Percentiles rank a stretch among this genome's conserved stretches.
Evolutionary conservation across 2,888 invertebrate genomes (phyloP).

Genomic region (Nebria brevicollis): DNA sequence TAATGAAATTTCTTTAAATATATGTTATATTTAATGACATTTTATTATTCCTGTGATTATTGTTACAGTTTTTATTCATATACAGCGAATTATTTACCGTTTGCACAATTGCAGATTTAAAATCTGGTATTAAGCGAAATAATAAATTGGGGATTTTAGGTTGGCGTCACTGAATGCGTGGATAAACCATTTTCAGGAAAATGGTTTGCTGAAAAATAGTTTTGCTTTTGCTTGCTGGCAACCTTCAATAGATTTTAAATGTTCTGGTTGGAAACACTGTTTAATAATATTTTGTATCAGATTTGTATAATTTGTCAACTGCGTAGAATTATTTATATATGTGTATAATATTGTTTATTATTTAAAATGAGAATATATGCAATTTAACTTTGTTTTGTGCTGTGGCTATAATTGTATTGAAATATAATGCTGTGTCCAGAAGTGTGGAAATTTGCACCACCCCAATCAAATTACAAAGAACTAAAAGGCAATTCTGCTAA

Average conservation of each 20-base stretch:
- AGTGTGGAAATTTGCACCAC: constrained; percentile 66
- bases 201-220: too few species aligned
- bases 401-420: constrained; percentile 16
- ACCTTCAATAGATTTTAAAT: neutral
- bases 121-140: too few species aligned
- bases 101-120: too few species aligned
- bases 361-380: constrained; percentile 6
- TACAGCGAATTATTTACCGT: too few species aligned
- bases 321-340: constrained; percentile 8
- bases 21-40: too few species aligned
- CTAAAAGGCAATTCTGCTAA: constrained; percentile 55
- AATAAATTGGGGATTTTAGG: too few species aligned
- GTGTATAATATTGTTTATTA: neutral
- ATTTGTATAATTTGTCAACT: neutral
- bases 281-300: neutral
- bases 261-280: constrained; percentile 14
- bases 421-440: constrained; percentile 69
- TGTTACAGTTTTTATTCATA: too few species aligned
- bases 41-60: too few species aligned
- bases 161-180: too few species aligned
- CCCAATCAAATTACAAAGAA: constrained; percentile 59
- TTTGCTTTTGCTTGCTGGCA: neutral
- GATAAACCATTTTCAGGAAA: too few species aligned
- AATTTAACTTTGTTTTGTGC: constrained; percentile 7
- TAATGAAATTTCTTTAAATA: too few species aligned